Conservation (phyloP, 1,140 invertebrate species). For the Drosophila lacteicornis region DNA sequence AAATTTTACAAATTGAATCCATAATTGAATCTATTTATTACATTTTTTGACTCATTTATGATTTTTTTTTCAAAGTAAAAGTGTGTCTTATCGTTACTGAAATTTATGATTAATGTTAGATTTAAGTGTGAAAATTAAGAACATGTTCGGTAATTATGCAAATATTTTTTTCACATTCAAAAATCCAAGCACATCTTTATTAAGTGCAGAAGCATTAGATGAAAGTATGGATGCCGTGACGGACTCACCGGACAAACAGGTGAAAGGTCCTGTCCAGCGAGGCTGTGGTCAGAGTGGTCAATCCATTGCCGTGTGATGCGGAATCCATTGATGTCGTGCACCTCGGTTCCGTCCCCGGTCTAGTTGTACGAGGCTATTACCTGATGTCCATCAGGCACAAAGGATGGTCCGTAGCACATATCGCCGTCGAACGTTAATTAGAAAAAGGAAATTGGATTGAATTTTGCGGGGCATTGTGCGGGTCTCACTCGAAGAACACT, state of each 20-base stretch:
- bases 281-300: slow-evolving; percentile 92
- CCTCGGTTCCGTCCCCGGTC: slow-evolving; percentile 91
- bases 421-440: slow-evolving; percentile 84
- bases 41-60: slow-evolving; percentile 7
- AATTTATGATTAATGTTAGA: neutral
- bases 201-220: too few relatives aligned
- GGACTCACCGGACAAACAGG: slow-evolving; percentile 89
- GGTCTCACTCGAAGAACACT: slow-evolving; percentile 89
- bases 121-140: neutral
- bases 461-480: slow-evolving; percentile 8
- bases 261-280: slow-evolving; percentile 93
- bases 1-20: slow-evolving; percentile 3
- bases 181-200: too few relatives aligned
- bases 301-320: slow-evolving; percentile 90
- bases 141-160: neutral
- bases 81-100: slow-evolving; percentile 90
- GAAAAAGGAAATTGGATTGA: slow-evolving; percentile 1
- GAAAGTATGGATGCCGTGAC: too few relatives aligned
- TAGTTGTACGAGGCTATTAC: slow-evolving; percentile 92
- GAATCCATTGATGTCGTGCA: slow-evolving; percentile 94
- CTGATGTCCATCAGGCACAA: slow-evolving; percentile 89
- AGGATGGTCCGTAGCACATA: slow-evolving; percentile 89
- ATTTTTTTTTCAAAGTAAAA: slow-evolving; percentile 90
- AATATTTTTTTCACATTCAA: neutral
- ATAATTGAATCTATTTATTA: slow-evolving; percentile 5